Conservation (phyloP, 2,888 invertebrate genomes). For the Cephus pygmeus region DNA sequence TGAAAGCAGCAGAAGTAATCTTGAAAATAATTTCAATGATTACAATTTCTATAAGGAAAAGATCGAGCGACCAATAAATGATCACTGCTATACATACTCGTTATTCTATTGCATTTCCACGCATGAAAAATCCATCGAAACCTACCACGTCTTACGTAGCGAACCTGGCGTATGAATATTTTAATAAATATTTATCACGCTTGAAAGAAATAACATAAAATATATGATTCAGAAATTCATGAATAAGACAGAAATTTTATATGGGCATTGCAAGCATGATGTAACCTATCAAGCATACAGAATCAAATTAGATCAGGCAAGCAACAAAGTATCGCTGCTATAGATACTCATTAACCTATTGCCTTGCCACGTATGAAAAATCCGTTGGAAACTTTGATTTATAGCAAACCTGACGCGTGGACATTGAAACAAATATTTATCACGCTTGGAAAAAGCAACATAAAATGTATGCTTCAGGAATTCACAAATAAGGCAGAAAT, state of each 20-base stretch:
- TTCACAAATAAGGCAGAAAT: background rate
- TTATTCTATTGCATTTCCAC: slow-evolving; percentile 22
- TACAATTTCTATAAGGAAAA: slow-evolving; percentile 3
- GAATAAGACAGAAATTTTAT: background rate
- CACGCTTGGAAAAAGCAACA: background rate
- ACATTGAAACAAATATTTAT: background rate
- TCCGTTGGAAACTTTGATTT: slow-evolving; percentile 13
- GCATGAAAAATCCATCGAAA: slow-evolving; percentile 27
- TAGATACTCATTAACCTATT: slow-evolving; percentile 17
- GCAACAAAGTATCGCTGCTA: slow-evolving; percentile 4
- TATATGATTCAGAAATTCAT: background rate
- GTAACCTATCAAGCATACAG: background rate
- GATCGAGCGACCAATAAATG: background rate
- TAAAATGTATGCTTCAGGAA: background rate
- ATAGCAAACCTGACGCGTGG: background rate
- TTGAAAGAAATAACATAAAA: background rate
- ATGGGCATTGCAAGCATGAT: background rate
- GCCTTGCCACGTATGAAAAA: slow-evolving; percentile 28
- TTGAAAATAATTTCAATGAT: background rate
- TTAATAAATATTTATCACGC: background rate
- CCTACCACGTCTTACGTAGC: background rate
- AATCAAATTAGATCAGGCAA: background rate
- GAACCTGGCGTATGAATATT: background rate
- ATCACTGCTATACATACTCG: slow-evolving; percentile 20
- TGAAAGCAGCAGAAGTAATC: background rate